phyloP scores from a whole-genome alignment of 1,140 invertebrate species.

The Panulirus ornatus region DNA sequence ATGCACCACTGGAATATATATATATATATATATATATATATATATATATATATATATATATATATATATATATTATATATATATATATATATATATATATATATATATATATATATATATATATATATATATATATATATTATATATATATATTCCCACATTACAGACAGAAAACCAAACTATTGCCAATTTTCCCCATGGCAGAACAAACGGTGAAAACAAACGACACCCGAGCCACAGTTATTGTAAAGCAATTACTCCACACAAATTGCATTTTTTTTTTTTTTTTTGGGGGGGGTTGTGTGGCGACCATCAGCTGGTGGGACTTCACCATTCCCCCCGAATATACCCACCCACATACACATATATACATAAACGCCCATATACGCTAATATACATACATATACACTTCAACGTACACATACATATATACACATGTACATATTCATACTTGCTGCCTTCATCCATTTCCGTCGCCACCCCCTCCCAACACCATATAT shows the following conservation, averaged over 20 bases:
- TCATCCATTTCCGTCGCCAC: too few species aligned
- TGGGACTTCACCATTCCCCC: too few species aligned
- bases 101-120: conserved; percentile 7
- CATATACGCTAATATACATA: too few species aligned
- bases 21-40: conserved; percentile 7
- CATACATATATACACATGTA: too few species aligned
- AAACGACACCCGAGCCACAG: neutral
- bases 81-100: neutral
- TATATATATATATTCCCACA: neutral
- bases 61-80: neutral
- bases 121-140: neutral
- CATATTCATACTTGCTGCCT: too few species aligned
- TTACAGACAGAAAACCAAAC: neutral
- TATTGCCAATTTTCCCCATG: neutral
- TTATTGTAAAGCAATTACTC: neutral
- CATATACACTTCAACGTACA: too few species aligned
- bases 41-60: neutral
- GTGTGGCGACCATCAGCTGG: too few species aligned
- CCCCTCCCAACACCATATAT: too few species aligned
- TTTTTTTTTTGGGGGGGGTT: too few species aligned
- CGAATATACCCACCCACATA: too few species aligned
- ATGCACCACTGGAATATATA: neutral
- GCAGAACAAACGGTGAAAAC: neutral
- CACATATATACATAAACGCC: too few species aligned
- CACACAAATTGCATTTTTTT: neutral